Evolutionary conservation across 64 coral and sea anemone species (phyloP).

Genomic region (Actinia tenebrosa): DNA sequence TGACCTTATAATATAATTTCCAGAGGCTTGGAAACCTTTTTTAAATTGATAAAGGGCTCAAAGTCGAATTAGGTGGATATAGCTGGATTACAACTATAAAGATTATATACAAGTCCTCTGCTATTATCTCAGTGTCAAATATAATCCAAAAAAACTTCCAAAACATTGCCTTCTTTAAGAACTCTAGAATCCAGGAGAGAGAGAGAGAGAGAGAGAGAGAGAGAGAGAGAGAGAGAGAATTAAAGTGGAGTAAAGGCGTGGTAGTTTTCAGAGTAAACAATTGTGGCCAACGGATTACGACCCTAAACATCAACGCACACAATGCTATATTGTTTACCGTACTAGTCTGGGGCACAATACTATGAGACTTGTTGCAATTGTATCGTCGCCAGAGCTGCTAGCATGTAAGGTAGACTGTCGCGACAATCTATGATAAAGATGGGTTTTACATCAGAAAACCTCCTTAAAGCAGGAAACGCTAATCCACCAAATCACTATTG

Average conservation of each 20-base stretch:
- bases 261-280: not conserved
- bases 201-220: not conserved
- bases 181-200: not conserved
- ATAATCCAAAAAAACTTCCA: not conserved
- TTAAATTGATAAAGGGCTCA: slow-evolving; percentile 11
- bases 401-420: slow-evolving; percentile 3
- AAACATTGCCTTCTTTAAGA: not conserved
- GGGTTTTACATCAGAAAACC: not conserved
- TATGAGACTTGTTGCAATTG: not conserved
- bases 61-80: slow-evolving; percentile 1
- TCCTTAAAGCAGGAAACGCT: slow-evolving; percentile 21
- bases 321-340: slow-evolving; percentile 1
- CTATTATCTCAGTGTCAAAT: not conserved
- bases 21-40: not conserved
- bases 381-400: slow-evolving; percentile 11
- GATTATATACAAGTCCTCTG: not conserved
- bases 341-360: not conserved
- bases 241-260: not conserved
- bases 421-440: slow-evolving; percentile 15
- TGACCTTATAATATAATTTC: not conserved
- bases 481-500: slow-evolving; percentile 16
- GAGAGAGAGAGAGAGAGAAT: not conserved
- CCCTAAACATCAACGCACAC: not conserved
- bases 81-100: slow-evolving; percentile 6
- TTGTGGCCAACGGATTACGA: not conserved